A percentile compares a stretch with the other conserved stretches of the same genome.
Evolutionary conservation across 2,797 vertebrate genomes (phyloP).

Genomic region (Zenarchopterus dispar): DNA sequence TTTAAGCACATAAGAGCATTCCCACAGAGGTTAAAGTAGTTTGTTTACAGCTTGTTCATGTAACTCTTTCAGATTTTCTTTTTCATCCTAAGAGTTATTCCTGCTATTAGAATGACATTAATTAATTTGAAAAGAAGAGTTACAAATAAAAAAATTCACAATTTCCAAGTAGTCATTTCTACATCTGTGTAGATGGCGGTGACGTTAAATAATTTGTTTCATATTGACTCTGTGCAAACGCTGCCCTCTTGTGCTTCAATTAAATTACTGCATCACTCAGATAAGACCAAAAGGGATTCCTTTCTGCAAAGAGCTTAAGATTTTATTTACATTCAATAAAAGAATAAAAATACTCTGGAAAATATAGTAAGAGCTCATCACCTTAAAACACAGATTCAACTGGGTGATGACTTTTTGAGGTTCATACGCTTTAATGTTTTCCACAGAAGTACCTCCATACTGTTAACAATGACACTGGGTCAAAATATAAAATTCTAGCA

Average conservation of each 20-base stretch:
- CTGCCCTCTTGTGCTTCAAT: conserved; percentile 65
- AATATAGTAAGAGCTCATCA: not conserved
- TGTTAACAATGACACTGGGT: too few species aligned
- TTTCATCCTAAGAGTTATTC: not conserved
- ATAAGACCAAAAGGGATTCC: not conserved
- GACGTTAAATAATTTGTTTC: not conserved
- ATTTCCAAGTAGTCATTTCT: too few species aligned
- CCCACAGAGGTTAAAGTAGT: conserved; percentile 26
- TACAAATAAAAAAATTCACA: not conserved
- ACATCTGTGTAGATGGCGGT: not conserved
- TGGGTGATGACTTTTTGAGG: not conserved
- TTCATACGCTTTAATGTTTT: not conserved
- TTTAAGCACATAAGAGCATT: conserved; percentile 58
- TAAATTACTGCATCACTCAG: conserved; percentile 45
- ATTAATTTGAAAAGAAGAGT: not conserved
- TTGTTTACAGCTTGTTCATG: conserved; percentile 32
- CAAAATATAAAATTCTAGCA: too few species aligned
- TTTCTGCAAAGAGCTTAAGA: not conserved
- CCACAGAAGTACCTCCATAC: not conserved
- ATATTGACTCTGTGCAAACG: conserved; percentile 23
- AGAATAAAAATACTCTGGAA: not conserved
- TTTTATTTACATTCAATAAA: conserved; percentile 45
- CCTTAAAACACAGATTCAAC: not conserved
- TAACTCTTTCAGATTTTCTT: not conserved
- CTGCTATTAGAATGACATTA: not conserved